Evolutionary conservation across 2,888 invertebrate genomes (phyloP).

Genomic region (Schizaphis graminum): DNA sequence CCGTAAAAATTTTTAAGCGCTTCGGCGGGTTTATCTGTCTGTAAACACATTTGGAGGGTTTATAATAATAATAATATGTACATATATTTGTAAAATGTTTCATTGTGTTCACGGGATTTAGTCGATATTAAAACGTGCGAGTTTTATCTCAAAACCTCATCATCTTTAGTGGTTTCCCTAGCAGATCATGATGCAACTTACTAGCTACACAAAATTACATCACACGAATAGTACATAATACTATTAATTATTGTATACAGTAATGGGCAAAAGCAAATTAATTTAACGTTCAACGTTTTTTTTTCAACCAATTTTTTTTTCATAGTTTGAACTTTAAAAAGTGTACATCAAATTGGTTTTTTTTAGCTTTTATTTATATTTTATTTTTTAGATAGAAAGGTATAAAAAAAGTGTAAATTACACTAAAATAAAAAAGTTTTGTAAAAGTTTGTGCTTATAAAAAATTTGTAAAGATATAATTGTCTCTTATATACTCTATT

Average conservation of each 20-base stretch:
- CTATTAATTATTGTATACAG: neutral
- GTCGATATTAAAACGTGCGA: neutral
- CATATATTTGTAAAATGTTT: neutral
- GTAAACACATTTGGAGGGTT: neutral
- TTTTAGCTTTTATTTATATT: neutral
- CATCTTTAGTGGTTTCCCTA: neutral
- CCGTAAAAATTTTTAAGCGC: neutral
- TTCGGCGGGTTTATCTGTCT: neutral
- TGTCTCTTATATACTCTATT: neutral
- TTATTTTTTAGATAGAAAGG: neutral
- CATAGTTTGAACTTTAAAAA: neutral
- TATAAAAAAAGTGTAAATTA: neutral
- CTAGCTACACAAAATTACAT: neutral
- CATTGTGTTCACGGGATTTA: neutral
- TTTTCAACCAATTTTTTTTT: neutral
- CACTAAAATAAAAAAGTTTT: neutral
- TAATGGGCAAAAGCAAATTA: neutral
- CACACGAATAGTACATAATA: neutral
- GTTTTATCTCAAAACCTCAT: slow-evolving; percentile 12
- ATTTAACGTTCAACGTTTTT: neutral
- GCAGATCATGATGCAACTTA: neutral
- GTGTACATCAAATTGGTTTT: neutral
- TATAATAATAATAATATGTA: neutral
- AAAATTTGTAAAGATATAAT: neutral
- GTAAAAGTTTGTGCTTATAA: neutral